Base-by-base conservation (phyloP, 2,888 invertebrate species). In the Acutogordius australiensis region DNA sequence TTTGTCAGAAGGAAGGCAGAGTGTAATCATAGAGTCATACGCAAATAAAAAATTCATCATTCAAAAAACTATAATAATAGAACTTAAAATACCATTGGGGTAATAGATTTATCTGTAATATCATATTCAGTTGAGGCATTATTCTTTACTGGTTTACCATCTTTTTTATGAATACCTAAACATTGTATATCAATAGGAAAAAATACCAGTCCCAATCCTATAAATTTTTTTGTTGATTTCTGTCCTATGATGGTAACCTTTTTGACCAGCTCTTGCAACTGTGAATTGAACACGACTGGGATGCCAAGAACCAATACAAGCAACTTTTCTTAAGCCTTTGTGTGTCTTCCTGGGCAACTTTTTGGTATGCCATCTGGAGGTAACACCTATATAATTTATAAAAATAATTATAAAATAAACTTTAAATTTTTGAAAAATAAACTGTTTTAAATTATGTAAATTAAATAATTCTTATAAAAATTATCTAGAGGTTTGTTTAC, bases 241-340 rank as follows among this genome's bases (percentile, higher is more conserved):
- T 60, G 97, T 99, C 72, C 97, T 81, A 71, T 99, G 97, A 72
- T 97, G 94, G 76, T 90, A 99, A 67, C 97, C 97, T 75, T 97
- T 99, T 74, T 91, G 90, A 80, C 97, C 94, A 73, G 97, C 97
- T 75, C 97, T 83, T 62, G 97, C 97, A 59, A 99, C 97, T 62
- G 94, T 88, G 77, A 87, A 94, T 67, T 88, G 86, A 37, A 99
- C 94, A 72, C 97, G 80, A 69, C 88, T 87, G 65, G 97, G 97
- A 94, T 97, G 97, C 97, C 97, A 99, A 1, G 97, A 97, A 72
- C 97, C 97, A 75, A 97, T 97, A 81, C 97, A 99, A 67, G 97
- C 97, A 62, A 99, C 97, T 67, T 68, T 68, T 63, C 75, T 68
- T 66, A 99, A 78, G 82, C 97, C 97, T 75, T 99, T 99, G 78